A percentile compares a stretch with the other conserved stretches of the same genome.
These are phyloP conservation scores for Eupithecia dodoneata DNA, from an alignment of 2,888 invertebrate species.

Conservation along the genomic window DNA sequence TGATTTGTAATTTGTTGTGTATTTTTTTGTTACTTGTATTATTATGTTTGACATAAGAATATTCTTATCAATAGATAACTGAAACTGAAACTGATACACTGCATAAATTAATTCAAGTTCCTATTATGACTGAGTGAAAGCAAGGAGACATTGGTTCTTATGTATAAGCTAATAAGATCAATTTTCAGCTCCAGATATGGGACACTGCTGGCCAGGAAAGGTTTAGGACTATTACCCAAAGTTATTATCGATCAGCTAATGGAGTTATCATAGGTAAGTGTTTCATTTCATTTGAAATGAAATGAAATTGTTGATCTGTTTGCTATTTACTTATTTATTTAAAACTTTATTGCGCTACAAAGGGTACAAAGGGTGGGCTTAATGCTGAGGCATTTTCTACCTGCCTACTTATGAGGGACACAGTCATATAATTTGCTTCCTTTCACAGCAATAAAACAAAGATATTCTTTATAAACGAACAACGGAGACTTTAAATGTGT, in stretches of 20 bases:
- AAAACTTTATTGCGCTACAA: too few species aligned
- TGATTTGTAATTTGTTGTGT: too few species aligned
- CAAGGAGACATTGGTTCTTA: not conserved
- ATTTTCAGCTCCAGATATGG: slow-evolving; percentile 94
- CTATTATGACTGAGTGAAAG: not conserved
- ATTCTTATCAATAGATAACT: too few species aligned
- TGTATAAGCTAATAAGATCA: not conserved
- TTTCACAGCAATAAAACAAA: not conserved
- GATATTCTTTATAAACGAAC: not conserved
- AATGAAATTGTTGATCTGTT: not conserved
- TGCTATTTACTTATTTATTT: not conserved
- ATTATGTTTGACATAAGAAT: too few species aligned
- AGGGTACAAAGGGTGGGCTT: too few species aligned
- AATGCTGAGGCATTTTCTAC: too few species aligned
- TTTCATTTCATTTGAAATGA: too few species aligned
- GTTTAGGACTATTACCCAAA: slow-evolving; percentile 98
- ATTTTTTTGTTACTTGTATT: too few species aligned
- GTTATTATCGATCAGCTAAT: slow-evolving; percentile 98
- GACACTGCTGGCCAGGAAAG: slow-evolving; percentile 98
- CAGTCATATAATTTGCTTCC: not conserved
- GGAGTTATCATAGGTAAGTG: slow-evolving; percentile 94
- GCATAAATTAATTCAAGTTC: not conserved
- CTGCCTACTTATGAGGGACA: not conserved
- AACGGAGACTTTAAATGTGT: too few species aligned
- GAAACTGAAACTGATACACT: not conserved